Conservation (phyloP, 1,140 invertebrate species). For the Heliconius himera region DNA sequence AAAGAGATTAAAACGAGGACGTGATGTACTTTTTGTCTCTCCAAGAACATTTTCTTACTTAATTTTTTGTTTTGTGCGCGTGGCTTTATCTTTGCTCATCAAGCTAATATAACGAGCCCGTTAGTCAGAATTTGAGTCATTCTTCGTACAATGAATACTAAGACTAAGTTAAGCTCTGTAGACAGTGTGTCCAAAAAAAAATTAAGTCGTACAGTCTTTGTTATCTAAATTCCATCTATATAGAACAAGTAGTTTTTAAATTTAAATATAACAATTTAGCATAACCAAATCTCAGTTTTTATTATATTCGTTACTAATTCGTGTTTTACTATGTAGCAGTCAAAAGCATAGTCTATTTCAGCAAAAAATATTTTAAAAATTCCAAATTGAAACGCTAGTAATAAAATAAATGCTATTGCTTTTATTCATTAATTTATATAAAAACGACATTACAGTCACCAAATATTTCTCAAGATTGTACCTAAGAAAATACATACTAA, state of each 20-base stretch:
- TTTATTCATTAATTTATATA: too few relatives aligned
- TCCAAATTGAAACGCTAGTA: too few relatives aligned
- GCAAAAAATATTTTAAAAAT: too few relatives aligned
- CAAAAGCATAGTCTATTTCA: too few relatives aligned
- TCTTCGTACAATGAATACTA: conserved; percentile 2
- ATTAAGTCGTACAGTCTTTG: neutral
- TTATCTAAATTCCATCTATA: neutral
- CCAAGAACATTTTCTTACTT: conserved; percentile 7
- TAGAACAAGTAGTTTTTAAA: neutral
- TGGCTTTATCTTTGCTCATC: conserved; percentile 14
- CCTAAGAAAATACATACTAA: neutral
- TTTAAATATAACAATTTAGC: neutral
- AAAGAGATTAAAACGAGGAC: conserved; percentile 6
- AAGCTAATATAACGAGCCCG: conserved; percentile 8
- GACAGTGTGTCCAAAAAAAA: neutral
- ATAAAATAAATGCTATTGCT: too few relatives aligned
- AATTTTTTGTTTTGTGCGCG: conserved; percentile 11
- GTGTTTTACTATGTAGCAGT: too few relatives aligned
- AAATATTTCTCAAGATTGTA: neutral
- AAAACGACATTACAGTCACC: too few relatives aligned
- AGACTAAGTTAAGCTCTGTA: conserved; percentile 6
- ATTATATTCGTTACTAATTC: too few relatives aligned
- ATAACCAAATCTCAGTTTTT: neutral
- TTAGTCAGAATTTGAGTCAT: conserved; percentile 13
- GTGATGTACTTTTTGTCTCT: conserved; percentile 9